Conservation (phyloP, 2,888 invertebrate genomes). For the Hydroisotoma schaefferi region DNA sequence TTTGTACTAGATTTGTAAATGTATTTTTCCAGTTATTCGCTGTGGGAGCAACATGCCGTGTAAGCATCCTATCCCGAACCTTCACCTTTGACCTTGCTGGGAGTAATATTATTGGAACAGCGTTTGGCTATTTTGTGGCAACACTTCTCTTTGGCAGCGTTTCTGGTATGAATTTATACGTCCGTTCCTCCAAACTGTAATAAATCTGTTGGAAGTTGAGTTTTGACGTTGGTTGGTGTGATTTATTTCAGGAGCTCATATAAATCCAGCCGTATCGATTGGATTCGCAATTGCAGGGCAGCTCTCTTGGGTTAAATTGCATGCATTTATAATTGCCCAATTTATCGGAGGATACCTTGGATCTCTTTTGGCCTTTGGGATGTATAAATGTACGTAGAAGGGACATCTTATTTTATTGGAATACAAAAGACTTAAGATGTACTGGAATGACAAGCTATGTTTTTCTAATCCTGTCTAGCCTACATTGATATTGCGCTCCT, state of each 20-base stretch:
- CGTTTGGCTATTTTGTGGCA: constrained; percentile 34
- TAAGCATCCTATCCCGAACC: background rate
- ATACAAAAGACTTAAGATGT: too few relatives aligned
- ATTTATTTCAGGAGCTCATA: constrained; percentile 20
- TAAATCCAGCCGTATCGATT: constrained; percentile 41
- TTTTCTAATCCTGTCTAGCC: too few relatives aligned
- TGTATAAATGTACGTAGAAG: constrained; percentile 29
- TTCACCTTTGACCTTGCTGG: background rate
- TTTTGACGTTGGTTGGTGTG: too few relatives aligned
- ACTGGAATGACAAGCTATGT: too few relatives aligned
- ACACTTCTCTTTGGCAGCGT: constrained; percentile 35
- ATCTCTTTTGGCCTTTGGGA: constrained; percentile 22
- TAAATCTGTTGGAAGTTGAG: too few relatives aligned
- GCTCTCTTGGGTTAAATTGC: constrained; percentile 42
- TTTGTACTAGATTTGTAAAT: background rate
- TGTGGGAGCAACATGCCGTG: constrained; percentile 23
- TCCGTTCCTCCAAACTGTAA: too few relatives aligned
- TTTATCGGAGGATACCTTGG: constrained; percentile 40
- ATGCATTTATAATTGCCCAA: constrained; percentile 32
- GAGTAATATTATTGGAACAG: constrained; percentile 15
- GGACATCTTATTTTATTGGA: too few relatives aligned
- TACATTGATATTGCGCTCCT: background rate
- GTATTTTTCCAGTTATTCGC: constrained; percentile 35
- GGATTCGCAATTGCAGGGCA: constrained; percentile 34
- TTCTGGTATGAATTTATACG: constrained; percentile 31